A percentile compares a stretch with the other conserved stretches of the same genome.
These are phyloP conservation scores for Naso thynnoides DNA, from an alignment of 2,797 vertebrate genomes.

Conservation along the genomic window DNA sequence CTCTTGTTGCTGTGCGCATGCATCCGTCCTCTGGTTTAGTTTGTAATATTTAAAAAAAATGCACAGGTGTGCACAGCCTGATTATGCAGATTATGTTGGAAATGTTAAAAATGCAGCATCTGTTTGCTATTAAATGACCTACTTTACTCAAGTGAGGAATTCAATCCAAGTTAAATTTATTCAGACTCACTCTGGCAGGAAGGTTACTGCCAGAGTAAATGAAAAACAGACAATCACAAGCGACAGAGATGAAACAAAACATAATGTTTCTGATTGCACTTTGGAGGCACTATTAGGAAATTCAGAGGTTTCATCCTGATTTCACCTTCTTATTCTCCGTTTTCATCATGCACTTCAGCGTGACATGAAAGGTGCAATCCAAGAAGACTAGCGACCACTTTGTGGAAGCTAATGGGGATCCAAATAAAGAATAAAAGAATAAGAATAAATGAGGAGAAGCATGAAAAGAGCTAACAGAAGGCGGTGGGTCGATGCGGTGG, in stretches of 20 bases:
- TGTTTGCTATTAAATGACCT: constrained; percentile 14
- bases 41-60: constrained; percentile 1
- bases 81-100: not conserved
- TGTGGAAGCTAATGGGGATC: not conserved
- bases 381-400: not conserved
- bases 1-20: not conserved
- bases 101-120: not conserved
- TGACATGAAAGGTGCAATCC: constrained; percentile 28
- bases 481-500: constrained; percentile 64
- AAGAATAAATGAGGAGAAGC: constrained; percentile 47
- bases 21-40: constrained; percentile 9
- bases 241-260: constrained; percentile 38
- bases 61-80: not conserved
- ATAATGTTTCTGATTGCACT: constrained; percentile 18
- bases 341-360: constrained; percentile 64
- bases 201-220: constrained; percentile 18
- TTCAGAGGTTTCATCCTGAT: constrained; percentile 44
- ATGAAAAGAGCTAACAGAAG: constrained; percentile 74
- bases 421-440: not conserved
- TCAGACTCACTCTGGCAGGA: not conserved
- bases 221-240: constrained; percentile 29
- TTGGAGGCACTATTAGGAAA: constrained; percentile 37
- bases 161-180: constrained; percentile 5
- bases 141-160: constrained; percentile 21
- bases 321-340: constrained; percentile 61